A percentile compares a stretch with the other conserved stretches of the same genome.
These are phyloP conservation scores for Acrocyrtus sp. DNA, from an alignment of 2,888 invertebrate genomes.

Conservation along the genomic window DNA sequence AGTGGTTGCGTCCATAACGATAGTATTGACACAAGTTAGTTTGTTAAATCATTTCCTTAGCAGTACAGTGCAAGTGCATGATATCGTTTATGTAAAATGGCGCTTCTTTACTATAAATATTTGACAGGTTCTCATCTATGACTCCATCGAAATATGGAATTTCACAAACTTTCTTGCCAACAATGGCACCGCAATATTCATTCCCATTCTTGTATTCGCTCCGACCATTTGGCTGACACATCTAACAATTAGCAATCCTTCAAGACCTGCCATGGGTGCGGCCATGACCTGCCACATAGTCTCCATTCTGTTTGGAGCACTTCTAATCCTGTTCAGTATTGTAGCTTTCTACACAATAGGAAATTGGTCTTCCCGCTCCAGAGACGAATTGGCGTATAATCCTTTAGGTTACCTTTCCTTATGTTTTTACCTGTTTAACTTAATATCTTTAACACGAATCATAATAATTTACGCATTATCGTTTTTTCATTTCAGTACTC, in stretches of 20 bases:
- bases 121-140: conserved; percentile 20
- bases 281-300: conserved; percentile 48
- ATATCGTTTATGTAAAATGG: neutral
- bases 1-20: conserved; percentile 12
- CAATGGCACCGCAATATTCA: too few species aligned
- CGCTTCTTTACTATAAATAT: neutral
- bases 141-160: conserved; percentile 4
- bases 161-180: conserved; percentile 25
- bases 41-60: too few species aligned
- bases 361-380: conserved; percentile 8
- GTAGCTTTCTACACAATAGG: too few species aligned
- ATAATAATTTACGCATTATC: neutral
- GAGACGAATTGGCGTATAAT: conserved; percentile 14
- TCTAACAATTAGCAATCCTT: conserved; percentile 32
- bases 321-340: conserved; percentile 24
- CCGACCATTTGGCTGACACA: conserved; percentile 31
- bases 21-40: conserved; percentile 40
- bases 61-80: too few species aligned
- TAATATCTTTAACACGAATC: too few species aligned
- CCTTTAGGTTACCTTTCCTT: conserved; percentile 5
- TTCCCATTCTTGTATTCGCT: too few species aligned
- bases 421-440: neutral
- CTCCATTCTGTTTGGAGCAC: conserved; percentile 12
- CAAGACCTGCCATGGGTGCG: conserved; percentile 39
- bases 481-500: conserved; percentile 2